Conservation (phyloP, 2,113 vertebrate species). For the Alethe castanea region DNA sequence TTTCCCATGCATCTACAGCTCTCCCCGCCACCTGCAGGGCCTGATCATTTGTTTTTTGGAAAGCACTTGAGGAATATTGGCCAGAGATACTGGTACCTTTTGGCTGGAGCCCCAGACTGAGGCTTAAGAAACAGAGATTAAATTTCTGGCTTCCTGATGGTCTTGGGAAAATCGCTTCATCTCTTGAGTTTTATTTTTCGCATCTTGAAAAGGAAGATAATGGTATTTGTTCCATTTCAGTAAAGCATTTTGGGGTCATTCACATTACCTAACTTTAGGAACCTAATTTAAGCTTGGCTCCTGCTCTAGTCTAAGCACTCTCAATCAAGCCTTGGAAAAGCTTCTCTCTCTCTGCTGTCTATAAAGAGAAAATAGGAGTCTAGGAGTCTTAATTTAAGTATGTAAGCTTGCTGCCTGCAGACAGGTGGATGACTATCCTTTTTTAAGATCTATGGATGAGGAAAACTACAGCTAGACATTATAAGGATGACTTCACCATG, state of each 20-base stretch:
- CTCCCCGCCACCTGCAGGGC: not conserved
- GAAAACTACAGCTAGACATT: not conserved
- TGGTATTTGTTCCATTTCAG: not conserved
- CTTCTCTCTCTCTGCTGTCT: not conserved
- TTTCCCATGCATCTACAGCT: not conserved
- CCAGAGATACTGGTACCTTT: not conserved
- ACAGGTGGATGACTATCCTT: not conserved
- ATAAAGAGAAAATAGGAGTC: not conserved
- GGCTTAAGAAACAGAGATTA: not conserved
- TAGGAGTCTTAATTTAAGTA: not conserved
- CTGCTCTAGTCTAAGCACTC: not conserved
- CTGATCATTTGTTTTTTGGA: slow-evolving; percentile 4
- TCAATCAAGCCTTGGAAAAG: not conserved
- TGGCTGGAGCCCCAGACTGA: slow-evolving; percentile 6
- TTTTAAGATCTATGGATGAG: not conserved
- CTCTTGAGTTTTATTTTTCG: slow-evolving; percentile 1
- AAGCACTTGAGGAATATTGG: not conserved
- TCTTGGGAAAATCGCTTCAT: not conserved
- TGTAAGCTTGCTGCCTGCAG: not conserved
- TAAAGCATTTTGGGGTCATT: not conserved
- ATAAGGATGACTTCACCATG: slow-evolving; percentile 4
- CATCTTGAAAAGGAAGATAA: slow-evolving; percentile 24
- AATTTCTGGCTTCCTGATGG: not conserved
- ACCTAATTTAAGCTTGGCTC: slow-evolving; percentile 16
- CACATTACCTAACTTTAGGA: not conserved